These are phyloP conservation scores for Aphelocoma coerulescens DNA, from an alignment of 2,113 vertebrate species.

Conservation along the genomic window DNA sequence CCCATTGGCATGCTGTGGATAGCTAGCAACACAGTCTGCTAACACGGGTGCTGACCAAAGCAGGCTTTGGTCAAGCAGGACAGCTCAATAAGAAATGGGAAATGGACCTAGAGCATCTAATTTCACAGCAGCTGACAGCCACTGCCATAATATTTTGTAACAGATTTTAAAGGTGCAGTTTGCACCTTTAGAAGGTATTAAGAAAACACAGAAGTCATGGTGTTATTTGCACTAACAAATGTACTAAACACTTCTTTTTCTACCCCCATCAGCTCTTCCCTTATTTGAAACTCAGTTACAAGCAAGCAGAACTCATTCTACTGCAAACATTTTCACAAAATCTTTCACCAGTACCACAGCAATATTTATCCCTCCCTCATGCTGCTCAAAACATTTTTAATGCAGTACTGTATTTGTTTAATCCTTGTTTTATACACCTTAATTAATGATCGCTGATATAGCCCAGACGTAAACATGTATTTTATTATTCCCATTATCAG, in stretches of 20 bases:
- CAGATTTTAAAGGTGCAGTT: background rate
- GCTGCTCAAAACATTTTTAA: background rate
- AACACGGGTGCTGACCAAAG: rapidly evolving
- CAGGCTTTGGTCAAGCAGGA: background rate
- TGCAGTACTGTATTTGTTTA: background rate
- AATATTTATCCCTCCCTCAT: background rate
- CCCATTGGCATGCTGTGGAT: background rate
- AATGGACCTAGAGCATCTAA: background rate
- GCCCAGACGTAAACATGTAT: background rate
- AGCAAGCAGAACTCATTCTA: background rate
- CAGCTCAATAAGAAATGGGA: background rate
- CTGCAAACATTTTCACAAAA: background rate
- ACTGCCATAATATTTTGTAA: background rate
- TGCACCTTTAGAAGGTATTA: background rate
- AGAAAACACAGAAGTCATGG: background rate
- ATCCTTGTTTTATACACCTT: background rate
- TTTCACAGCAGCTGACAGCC: background rate
- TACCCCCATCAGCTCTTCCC: background rate
- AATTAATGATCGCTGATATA: background rate
- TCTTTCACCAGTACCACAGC: background rate
- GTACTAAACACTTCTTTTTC: background rate
- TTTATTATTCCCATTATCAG: background rate
- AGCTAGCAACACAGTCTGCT: background rate
- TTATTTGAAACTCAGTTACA: background rate
- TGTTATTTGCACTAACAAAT: background rate